Evolutionary conservation across 1,140 invertebrate genomes (phyloP), one percentile per base, ranked within the genome.

Genomic region (Phocides pigmalion): DNA sequence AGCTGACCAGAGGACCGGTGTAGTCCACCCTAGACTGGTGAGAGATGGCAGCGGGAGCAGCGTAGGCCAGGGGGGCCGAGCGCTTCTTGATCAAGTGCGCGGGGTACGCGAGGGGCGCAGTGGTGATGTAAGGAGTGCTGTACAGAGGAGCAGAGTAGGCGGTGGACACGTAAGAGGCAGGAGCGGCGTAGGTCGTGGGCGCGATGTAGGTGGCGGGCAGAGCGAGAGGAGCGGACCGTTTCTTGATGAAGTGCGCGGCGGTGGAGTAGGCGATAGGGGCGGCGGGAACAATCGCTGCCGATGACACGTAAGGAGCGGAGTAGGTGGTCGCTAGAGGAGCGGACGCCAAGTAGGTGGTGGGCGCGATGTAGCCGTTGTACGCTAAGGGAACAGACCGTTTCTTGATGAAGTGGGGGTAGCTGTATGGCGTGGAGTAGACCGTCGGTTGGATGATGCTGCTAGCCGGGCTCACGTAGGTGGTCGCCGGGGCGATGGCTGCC

Each of bases 371-470:
- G 16, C 66, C 64, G 44, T 64, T 65, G 22, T 77, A 54, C 20
- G 73, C 68, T n/a, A 77, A 49, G 28, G 65, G 68, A 4, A 72
- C 66, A 2, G 80, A 83, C 0, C 84, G 75, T 50, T 86, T 87
- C 81, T 87, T 87, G 65, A 87, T 86, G 59, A 76, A 74, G 49
- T 87, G 82, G 32, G 62, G 14, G 47, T 64, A 69, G 6, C 74
- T 16, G 37, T 42, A 66, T 2, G 63, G 56, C 2, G 67, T 41
- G 5, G 68, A 50, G 77, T 76, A 82, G 6, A 66, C 41, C 1
- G 80, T 22, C 66, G 62, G 61, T 73, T 74, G 3, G 75, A 53
- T 51, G 76, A 69, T 5, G 63, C 39, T 35, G 15, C 42, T 22
- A 8, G 39, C 56, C 8, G 56, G 56, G 56, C 28, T 61, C 11